Evolutionary conservation across 2,113 vertebrate genomes (phyloP).

Genomic region (Cryptotis parvus): DNA sequence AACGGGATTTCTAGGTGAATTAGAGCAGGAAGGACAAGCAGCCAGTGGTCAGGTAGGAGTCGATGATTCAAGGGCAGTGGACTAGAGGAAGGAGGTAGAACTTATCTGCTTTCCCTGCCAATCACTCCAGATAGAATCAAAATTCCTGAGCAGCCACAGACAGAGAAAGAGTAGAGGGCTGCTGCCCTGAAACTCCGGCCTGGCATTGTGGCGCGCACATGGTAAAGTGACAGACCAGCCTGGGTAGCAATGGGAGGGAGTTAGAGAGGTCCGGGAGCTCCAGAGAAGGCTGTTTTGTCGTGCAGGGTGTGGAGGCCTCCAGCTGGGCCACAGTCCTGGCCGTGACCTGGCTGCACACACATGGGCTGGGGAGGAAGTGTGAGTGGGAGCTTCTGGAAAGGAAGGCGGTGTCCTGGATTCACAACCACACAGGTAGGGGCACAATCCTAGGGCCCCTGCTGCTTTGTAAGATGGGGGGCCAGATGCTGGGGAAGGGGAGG

Average conservation of each 20-base stretch:
- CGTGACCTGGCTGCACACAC: constrained; percentile 89
- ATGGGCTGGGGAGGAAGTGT: constrained; percentile 76
- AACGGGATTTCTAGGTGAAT: neutral
- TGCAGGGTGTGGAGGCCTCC: too few species aligned
- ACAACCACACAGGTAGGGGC: constrained; percentile 64
- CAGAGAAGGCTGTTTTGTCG: neutral
- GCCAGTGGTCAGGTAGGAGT: neutral
- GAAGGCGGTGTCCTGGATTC: constrained; percentile 87
- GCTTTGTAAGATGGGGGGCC: neutral
- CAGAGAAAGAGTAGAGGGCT: neutral
- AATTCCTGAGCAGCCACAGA: neutral
- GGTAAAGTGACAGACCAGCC: neutral
- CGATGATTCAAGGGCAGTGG: too few species aligned
- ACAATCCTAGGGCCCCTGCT: neutral
- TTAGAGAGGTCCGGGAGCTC: neutral
- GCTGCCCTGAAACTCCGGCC: neutral
- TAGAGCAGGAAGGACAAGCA: neutral
- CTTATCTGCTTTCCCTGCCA: neutral
- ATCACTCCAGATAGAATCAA: neutral
- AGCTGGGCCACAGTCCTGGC: constrained; percentile 91
- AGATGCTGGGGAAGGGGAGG: neutral
- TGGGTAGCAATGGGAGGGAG: too few species aligned
- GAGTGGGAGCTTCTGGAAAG: constrained; percentile 91
- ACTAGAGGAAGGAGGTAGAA: too few species aligned
- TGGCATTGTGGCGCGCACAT: neutral